Percentiles rank a stretch among this genome's conserved stretches.
Conservation (phyloP, 1,140 invertebrate genomes). For the Drosophila santomea region DNA sequence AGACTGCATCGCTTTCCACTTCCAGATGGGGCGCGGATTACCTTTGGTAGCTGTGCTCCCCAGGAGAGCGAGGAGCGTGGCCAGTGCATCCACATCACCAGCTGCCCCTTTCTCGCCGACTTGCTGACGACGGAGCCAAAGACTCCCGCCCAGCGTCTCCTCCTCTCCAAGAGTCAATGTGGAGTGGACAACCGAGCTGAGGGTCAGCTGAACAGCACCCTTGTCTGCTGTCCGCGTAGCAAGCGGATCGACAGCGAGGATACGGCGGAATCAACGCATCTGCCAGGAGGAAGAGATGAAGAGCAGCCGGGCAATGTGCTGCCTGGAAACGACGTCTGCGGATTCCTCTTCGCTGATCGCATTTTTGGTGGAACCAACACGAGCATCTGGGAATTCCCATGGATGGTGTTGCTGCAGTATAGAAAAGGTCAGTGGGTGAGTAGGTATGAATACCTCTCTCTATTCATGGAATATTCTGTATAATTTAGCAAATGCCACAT, state of each 20-base stretch:
- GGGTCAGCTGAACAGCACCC: constrained; percentile 44
- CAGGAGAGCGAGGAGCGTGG: constrained; percentile 77
- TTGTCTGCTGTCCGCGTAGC: constrained; percentile 65
- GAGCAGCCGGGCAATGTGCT: constrained; percentile 55
- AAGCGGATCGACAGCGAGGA: constrained; percentile 4
- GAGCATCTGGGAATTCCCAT: constrained; percentile 88
- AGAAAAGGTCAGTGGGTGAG: constrained; percentile 22
- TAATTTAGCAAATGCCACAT: too few relatives aligned
- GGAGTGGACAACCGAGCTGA: constrained; percentile 62
- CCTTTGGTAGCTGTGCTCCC: constrained; percentile 74
- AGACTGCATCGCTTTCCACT: constrained; percentile 8
- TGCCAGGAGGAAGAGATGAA: not conserved
- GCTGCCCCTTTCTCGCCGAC: constrained; percentile 80
- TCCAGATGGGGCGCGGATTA: constrained; percentile 49
- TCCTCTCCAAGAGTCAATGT: constrained; percentile 66
- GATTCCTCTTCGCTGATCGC: constrained; percentile 84
- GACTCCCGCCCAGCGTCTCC: constrained; percentile 17
- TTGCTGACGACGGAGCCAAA: constrained; percentile 45
- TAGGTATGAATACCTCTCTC: too few relatives aligned
- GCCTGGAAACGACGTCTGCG: constrained; percentile 79
- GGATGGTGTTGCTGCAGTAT: constrained; percentile 87
- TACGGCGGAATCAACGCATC: not conserved
- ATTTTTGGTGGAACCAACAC: constrained; percentile 88
- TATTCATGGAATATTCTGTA: not conserved
- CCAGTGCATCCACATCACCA: constrained; percentile 78